Base-by-base conservation (phyloP, 2,888 invertebrate species). In the Polia nebulosa region DNA sequence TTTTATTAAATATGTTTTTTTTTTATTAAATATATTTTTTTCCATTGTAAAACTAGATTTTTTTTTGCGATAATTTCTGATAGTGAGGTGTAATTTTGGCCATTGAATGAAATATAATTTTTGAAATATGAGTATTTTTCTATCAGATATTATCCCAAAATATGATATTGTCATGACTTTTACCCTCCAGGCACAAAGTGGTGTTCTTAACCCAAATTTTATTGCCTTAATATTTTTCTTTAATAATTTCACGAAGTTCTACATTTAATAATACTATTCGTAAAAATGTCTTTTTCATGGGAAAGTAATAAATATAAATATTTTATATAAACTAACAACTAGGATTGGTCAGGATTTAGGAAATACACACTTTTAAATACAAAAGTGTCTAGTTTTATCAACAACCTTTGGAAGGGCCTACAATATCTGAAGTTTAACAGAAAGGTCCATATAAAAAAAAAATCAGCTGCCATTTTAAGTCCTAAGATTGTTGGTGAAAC, bases 211-310 rank as follows among this genome's bases (percentile, higher is more conserved):
- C 93, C 94, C 94, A 93, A 93, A 88, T 90, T 87, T 92, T 91
- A 93, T 92, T 92, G 95, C 94, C 95, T 90, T 92, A 88, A 89
- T 68, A 72, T 78, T 81, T 71, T 72, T 76, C 70, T 79, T 76
- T 72, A 34, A 41, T 67, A 82, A 82, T 92, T 93, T 93, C 92
- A 93, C 92, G 92, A 95, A 92, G 88, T 81, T 93, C 94, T 95
- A 94, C 91, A 94, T 93, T 84, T 95, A 95, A 93, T 95, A 95
- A 95, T 95, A 95, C 95, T 95, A 94, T 95, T 93, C 94, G 95
- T 95, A 95, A 95, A 95, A 95, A 95, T 95, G 95, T 95, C 95
- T 95, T 95, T 94, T 93, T 91, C 86, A 85, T 90, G 90, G 93
- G 93, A 91, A 91, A 92, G 88, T 93, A 87, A 94, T 94, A 94